Percentiles rank a stretch among this genome's conserved stretches.
Evolutionary conservation across 2,888 invertebrate genomes (phyloP).

Genomic region (Philhelius pedissequus): DNA sequence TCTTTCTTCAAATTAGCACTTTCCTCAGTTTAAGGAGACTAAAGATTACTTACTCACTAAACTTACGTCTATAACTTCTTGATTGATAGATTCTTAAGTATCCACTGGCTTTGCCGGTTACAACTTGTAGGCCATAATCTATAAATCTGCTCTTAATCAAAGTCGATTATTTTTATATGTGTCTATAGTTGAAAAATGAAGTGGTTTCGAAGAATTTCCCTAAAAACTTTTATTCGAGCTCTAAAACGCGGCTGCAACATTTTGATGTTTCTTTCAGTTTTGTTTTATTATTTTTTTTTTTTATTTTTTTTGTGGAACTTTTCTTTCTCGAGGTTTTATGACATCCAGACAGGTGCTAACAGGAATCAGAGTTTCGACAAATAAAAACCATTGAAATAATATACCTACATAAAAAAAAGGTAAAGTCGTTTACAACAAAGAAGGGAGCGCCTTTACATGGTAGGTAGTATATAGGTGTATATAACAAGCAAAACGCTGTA

Average conservation of each 20-base stretch:
- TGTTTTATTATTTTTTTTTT: background rate
- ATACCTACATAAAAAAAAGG: constrained; percentile 14
- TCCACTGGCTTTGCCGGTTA: no score
- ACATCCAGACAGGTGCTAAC: background rate
- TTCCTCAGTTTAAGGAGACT: no score
- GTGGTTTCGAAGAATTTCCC: no score
- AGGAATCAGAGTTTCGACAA: constrained; percentile 5
- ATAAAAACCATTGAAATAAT: constrained; percentile 11
- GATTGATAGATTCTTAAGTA: no score
- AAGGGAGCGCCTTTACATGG: background rate
- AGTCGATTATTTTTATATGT: no score
- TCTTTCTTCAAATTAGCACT: no score
- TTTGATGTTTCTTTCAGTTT: background rate
- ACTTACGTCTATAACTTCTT: no score
- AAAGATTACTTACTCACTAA: no score
- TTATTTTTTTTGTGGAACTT: background rate
- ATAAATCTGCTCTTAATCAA: no score
- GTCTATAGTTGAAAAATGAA: no score
- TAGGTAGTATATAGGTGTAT: background rate
- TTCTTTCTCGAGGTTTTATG: background rate
- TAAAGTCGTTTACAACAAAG: constrained; percentile 34
- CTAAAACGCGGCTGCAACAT: background rate
- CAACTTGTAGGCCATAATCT: no score
- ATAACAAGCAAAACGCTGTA: background rate
- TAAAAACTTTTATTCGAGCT: background rate